Evolutionary conservation across 2,113 vertebrate species (phyloP).

Genomic region (Cyphomyrus discorhynchus): DNA sequence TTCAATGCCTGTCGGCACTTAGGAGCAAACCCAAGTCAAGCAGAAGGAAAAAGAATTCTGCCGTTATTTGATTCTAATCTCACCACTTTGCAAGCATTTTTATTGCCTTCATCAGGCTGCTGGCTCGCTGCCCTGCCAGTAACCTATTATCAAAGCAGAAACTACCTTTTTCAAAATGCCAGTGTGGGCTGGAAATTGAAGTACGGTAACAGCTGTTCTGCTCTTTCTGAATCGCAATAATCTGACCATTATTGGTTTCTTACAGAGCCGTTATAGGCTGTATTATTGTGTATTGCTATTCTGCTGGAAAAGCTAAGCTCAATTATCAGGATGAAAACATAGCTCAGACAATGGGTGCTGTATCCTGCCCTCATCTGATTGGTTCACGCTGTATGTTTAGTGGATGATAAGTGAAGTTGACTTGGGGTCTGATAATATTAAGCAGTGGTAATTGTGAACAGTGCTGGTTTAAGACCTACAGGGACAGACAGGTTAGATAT

Average conservation of each 20-base stretch:
- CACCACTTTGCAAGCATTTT: slow-evolving; percentile 93
- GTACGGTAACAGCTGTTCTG: slow-evolving; percentile 83
- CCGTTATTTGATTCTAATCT: slow-evolving; percentile 98
- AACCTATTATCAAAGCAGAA: slow-evolving; percentile 94
- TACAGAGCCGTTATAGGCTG: slow-evolving; percentile 74
- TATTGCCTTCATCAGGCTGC: slow-evolving; percentile 90
- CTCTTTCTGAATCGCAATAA: slow-evolving; percentile 75
- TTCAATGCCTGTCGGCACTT: slow-evolving; percentile 74
- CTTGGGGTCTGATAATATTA: slow-evolving; percentile 93
- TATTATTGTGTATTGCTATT: slow-evolving; percentile 67
- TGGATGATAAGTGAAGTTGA: slow-evolving; percentile 95
- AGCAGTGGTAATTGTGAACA: slow-evolving; percentile 82
- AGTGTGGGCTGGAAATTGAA: slow-evolving; percentile 80
- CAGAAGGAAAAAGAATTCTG: slow-evolving; percentile 64
- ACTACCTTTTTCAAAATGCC: slow-evolving; percentile 93
- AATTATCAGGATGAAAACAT: slow-evolving; percentile 64
- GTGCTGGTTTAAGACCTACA: slow-evolving; percentile 69
- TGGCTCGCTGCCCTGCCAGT: slow-evolving; percentile 76
- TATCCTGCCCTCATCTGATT: slow-evolving; percentile 40
- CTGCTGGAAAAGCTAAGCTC: slow-evolving; percentile 55
- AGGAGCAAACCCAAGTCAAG: slow-evolving; percentile 76
- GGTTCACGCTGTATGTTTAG: slow-evolving; percentile 18
- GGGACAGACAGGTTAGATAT: slow-evolving; percentile 35
- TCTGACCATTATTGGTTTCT: slow-evolving; percentile 79
- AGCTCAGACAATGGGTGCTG: slow-evolving; percentile 54